Conservation (phyloP, 2,888 invertebrate genomes). For the Trachelus troglodyta region DNA sequence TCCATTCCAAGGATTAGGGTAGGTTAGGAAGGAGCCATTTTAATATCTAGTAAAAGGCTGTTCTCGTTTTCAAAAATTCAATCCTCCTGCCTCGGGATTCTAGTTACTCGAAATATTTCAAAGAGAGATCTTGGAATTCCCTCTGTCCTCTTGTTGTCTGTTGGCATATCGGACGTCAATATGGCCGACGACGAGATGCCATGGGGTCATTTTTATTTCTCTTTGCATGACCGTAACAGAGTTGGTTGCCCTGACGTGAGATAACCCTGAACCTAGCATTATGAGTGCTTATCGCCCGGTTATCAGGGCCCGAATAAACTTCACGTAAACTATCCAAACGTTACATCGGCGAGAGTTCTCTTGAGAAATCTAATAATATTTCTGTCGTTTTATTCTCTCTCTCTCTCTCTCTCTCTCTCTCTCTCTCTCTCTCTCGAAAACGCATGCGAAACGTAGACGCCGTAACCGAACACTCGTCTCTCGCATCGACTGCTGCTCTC, state of each 20-base stretch:
- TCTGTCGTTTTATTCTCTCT: not conserved
- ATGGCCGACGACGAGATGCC: slow-evolving; percentile 1
- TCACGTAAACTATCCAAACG: slow-evolving; percentile 44
- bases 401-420: slow-evolving; percentile 7
- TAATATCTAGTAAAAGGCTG: slow-evolving; percentile 5
- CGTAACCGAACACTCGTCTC: slow-evolving; percentile 42
- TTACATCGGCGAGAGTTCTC: not conserved
- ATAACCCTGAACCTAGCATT: slow-evolving; percentile 64
- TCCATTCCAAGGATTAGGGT: slow-evolving; percentile 31
- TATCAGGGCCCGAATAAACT: slow-evolving; percentile 53
- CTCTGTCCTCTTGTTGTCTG: slow-evolving; percentile 9
- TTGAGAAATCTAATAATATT: not conserved
- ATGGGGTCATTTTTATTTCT: slow-evolving; percentile 22
- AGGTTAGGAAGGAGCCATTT: slow-evolving; percentile 34
- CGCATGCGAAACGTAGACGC: slow-evolving; percentile 14
- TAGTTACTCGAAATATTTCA: not conserved
- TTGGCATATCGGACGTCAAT: not conserved
- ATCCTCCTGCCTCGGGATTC: not conserved
- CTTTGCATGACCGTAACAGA: slow-evolving; percentile 30
- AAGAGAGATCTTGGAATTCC: not conserved
- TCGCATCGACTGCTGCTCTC: slow-evolving; percentile 12
- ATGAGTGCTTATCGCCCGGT: slow-evolving; percentile 61
- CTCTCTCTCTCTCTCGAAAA: slow-evolving; percentile 1
- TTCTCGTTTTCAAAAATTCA: not conserved
- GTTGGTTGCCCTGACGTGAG: slow-evolving; percentile 64